These are phyloP conservation scores for Drosophila tripunctata DNA, from an alignment of 2,888 invertebrate species.

Conservation along the genomic window DNA sequence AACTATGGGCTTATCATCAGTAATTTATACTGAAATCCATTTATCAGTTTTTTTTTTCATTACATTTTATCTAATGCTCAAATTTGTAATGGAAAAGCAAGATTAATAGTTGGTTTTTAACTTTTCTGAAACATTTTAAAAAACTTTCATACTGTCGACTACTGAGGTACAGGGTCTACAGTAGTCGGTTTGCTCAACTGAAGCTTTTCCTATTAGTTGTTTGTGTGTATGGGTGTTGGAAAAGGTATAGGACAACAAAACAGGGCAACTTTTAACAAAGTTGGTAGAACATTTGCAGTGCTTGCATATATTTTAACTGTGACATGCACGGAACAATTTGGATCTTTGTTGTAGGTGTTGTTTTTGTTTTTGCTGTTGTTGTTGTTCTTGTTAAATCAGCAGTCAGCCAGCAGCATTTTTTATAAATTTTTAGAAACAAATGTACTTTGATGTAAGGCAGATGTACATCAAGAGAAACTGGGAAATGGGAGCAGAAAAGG, in stretches of 20 bases:
- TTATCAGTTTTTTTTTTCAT: background rate
- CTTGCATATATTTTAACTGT: conserved; percentile 43
- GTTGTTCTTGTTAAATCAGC: conserved; percentile 49
- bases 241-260: background rate
- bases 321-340: conserved; percentile 47
- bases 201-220: too few species aligned
- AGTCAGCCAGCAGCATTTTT: conserved; percentile 54
- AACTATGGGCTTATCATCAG: too few species aligned
- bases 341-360: conserved; percentile 28
- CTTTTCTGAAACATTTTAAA: too few species aligned
- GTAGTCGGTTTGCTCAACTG: too few species aligned
- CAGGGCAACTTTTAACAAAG: conserved; percentile 33
- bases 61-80: too few species aligned
- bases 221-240: too few species aligned
- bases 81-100: too few species aligned
- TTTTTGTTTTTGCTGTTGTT: conserved; percentile 26
- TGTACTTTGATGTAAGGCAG: conserved; percentile 78
- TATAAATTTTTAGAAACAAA: conserved; percentile 58
- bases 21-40: too few species aligned
- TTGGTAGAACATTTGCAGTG: conserved; percentile 20
- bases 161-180: too few species aligned
- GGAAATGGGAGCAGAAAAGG: conserved; percentile 9
- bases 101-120: too few species aligned
- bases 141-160: too few species aligned
- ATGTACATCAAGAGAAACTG: conserved; percentile 53